Conservation (phyloP, 2,888 invertebrate genomes). For the Trachelus tabidus region DNA sequence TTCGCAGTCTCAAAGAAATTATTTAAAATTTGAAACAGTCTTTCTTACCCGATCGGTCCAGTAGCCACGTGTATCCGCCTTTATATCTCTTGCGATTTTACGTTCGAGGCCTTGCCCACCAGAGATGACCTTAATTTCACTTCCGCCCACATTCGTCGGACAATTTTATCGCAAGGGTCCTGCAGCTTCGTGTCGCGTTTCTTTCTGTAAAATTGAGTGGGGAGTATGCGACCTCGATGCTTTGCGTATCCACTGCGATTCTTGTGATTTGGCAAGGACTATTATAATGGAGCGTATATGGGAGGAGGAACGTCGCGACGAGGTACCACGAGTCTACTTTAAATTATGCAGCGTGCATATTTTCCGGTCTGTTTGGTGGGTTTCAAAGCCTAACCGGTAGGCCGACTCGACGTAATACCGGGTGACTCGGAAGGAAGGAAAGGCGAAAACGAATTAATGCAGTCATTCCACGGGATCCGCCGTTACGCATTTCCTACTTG, state of each 20-base stretch:
- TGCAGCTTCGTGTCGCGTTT: slow-evolving; percentile 10
- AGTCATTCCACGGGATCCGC: neutral
- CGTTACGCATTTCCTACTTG: neutral
- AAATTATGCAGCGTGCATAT: slow-evolving; percentile 65
- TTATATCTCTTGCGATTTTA: no score
- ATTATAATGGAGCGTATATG: slow-evolving; percentile 27
- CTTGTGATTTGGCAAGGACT: slow-evolving; percentile 41
- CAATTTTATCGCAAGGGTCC: slow-evolving; percentile 21
- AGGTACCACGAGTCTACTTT: slow-evolving; percentile 39
- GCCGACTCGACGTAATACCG: slow-evolving; percentile 43
- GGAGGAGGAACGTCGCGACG: neutral
- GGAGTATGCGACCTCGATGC: slow-evolving; percentile 47
- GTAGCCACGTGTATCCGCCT: no score
- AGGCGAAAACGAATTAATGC: slow-evolving; percentile 38
- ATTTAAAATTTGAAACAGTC: no score
- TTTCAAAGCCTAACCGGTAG: slow-evolving; percentile 58
- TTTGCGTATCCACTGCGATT: slow-evolving; percentile 35
- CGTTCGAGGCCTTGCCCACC: no score
- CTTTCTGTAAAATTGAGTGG: slow-evolving; percentile 25
- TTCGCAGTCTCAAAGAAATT: no score
- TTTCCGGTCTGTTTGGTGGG: slow-evolving; percentile 65
- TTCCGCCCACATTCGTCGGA: slow-evolving; percentile 22
- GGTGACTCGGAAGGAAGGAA: slow-evolving; percentile 48
- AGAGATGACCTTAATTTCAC: slow-evolving; percentile 33
- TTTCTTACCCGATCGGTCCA: no score